These are phyloP conservation scores for Epinephelus awoara DNA, from an alignment of 2,797 vertebrate genomes.

Conservation along the genomic window DNA sequence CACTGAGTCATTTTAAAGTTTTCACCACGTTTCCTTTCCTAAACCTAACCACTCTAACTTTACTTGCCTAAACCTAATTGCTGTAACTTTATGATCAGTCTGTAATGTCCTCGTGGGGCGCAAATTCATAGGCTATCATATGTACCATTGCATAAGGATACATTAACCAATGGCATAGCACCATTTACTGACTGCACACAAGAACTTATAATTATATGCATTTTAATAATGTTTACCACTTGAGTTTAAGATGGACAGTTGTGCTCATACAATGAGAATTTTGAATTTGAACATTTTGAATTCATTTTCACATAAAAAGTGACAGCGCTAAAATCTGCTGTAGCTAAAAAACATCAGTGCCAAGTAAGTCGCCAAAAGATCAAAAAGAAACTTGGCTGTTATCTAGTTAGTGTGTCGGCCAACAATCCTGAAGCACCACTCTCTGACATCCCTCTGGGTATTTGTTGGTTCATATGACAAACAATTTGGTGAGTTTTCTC, in stretches of 20 bases:
- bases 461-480: not conserved
- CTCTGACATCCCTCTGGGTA: too few relatives aligned
- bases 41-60: too few relatives aligned
- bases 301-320: not conserved
- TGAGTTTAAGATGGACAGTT: not conserved
- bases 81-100: not conserved
- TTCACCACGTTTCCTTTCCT: too few relatives aligned
- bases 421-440: not conserved
- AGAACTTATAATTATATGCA: not conserved
- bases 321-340: not conserved
- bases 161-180: too few relatives aligned
- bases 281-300: not conserved
- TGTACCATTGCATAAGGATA: too few relatives aligned
- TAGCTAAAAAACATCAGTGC: not conserved
- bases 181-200: not conserved
- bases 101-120: too few relatives aligned
- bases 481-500: not conserved
- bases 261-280: not conserved
- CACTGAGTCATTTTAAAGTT: too few relatives aligned
- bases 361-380: not conserved
- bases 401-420: not conserved
- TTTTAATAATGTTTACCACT: not conserved
- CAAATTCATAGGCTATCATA: too few relatives aligned
- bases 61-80: too few relatives aligned
- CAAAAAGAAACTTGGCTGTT: not conserved